Base-by-base conservation (phyloP, 2,113 vertebrate species). In the Archilochus colubris region DNA sequence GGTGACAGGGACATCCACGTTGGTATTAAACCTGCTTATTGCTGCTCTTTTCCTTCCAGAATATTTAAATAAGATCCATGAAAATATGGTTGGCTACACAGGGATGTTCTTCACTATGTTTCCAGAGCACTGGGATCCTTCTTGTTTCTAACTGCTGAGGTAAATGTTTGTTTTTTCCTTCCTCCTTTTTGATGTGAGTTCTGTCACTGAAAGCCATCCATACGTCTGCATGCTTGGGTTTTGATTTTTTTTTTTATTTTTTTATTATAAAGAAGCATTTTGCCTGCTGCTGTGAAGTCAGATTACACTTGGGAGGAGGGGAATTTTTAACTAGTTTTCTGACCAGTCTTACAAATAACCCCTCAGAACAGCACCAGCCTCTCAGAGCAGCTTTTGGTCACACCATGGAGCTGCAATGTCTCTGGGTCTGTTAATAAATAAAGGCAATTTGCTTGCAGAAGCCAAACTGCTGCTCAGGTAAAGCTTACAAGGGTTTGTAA, bases 341-440 rank as follows among this genome's bases (percentile, higher is more conserved):
- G 43, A 55, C 7, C 10, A 59, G 31, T 38, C 28, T 44, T 63
- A 28, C 36, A 50, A 48, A 54, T 9, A 31, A 48, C 7, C 6
- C 2, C 57, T 66, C 27, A 18, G 59, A 36, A 63, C 0, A n/a
- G 9, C n/a, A 10, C 0, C 0, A 3, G 5, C 1, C 7, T 28
- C 67, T 50, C 54, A 0, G 1, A 36, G 57, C 10, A 5, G 5
- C 2, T 40, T 80, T 46, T 1, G 4, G 43, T 16, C 1, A 2
- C 14, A 4, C 53, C 0, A 10, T 1, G 7, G 83, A 20, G 50
- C 57, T 62, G 33, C 8, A 2, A 10, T 3, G 9, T 2, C 8
- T 14, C 58, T 24, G 8, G 2, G 4, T 44, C 59, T 2, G 0
- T 85, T 24, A n/a, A 33, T 50, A 53, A 43, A 23, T 3, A 11